phyloP scores from a whole-genome alignment of 2,113 vertebrate species.

The Eubucco bourcierii region DNA sequence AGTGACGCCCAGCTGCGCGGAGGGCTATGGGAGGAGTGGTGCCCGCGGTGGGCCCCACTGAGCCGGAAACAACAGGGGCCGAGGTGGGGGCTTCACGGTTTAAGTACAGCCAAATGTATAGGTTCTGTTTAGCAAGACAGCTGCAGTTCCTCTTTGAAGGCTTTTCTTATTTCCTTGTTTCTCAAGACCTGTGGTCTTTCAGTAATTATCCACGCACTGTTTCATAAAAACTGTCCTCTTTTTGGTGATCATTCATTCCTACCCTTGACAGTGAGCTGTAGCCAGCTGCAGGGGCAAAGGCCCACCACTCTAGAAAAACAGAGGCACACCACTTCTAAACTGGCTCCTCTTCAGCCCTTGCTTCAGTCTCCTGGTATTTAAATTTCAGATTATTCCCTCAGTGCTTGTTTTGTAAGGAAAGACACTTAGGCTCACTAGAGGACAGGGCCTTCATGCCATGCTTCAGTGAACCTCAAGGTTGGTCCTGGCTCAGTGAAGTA shows the following conservation, averaged over 20 bases:
- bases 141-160: too few species aligned
- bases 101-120: too few species aligned
- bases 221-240: too few species aligned
- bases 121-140: too few species aligned
- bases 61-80: not conserved
- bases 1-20: not conserved
- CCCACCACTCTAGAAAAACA: too few species aligned
- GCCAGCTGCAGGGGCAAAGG: not conserved
- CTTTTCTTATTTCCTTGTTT: too few species aligned
- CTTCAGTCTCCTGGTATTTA: not conserved
- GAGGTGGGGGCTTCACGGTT: accelerated
- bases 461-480: not conserved
- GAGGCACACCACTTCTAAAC: not conserved
- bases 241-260: too few species aligned
- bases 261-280: not conserved
- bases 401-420: not conserved
- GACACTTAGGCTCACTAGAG: accelerated
- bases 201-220: too few species aligned
- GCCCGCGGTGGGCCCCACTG: too few species aligned
- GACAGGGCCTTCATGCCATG: accelerated
- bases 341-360: not conserved
- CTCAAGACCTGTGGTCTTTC: too few species aligned
- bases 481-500: accelerated
- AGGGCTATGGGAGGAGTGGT: not conserved
- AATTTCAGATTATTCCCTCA: not conserved